Percentiles rank a stretch among this genome's conserved stretches.
phyloP scores from a whole-genome alignment of 2,888 invertebrate species.

The Euproctis similis region DNA sequence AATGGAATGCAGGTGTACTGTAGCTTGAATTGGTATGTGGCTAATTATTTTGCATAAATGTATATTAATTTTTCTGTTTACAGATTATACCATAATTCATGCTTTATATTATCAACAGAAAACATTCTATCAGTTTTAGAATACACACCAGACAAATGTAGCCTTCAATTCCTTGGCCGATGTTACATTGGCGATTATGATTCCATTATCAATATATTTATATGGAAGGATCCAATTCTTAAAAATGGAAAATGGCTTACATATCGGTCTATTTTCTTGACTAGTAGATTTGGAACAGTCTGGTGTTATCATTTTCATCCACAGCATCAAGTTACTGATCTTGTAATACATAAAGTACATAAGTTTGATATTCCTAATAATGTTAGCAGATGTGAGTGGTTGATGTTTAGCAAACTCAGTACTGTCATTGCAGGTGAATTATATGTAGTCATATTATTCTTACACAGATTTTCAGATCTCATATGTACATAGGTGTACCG shows the following conservation, averaged over 20 bases:
- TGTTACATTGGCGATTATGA: constrained; percentile 19
- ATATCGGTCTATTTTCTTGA: too few species aligned
- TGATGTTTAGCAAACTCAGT: constrained; percentile 26
- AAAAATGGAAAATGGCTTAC: too few species aligned
- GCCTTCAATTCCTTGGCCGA: constrained; percentile 15
- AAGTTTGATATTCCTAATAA: not conserved
- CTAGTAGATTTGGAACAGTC: constrained; percentile 28
- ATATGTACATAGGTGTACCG: too few species aligned
- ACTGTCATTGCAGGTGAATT: constrained; percentile 31
- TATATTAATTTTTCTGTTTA: too few species aligned
- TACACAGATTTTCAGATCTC: too few species aligned
- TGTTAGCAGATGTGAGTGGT: constrained; percentile 1
- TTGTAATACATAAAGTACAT: constrained; percentile 5
- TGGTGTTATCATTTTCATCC: constrained; percentile 1
- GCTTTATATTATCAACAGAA: constrained; percentile 21
- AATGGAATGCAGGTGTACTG: too few species aligned
- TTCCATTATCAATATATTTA: constrained; percentile 16
- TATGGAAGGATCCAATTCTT: constrained; percentile 21
- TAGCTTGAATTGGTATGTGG: too few species aligned
- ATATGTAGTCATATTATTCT: too few species aligned
- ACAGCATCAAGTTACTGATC: not conserved
- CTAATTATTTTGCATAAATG: too few species aligned
- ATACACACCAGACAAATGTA: constrained; percentile 10
- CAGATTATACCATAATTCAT: constrained; percentile 28
- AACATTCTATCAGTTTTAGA: constrained; percentile 13